A percentile compares a stretch with the other conserved stretches of the same genome.
These are phyloP conservation scores for Argyresthia goedartella DNA, from an alignment of 2,888 invertebrate species.

Conservation along the genomic window DNA sequence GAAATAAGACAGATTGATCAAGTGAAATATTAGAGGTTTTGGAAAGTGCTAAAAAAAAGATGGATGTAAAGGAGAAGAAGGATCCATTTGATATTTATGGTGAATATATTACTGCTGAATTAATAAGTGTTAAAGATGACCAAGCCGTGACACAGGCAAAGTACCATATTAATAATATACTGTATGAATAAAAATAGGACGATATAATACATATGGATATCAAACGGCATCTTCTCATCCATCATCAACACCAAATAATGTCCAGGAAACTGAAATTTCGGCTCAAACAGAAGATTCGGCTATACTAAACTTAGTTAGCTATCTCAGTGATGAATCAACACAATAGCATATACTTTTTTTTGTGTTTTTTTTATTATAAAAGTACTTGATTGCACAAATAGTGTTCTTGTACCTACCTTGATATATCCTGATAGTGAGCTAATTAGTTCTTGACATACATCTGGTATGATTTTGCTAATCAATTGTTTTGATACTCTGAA, in stretches of 20 bases:
- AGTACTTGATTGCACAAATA: no score
- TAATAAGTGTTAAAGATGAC: conserved; percentile 19
- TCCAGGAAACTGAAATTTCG: conserved; percentile 15
- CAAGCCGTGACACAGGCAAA: conserved; percentile 17
- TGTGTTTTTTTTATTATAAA: no score
- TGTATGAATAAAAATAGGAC: conserved; percentile 13
- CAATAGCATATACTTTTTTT: conserved; percentile 8
- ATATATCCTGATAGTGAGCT: no score
- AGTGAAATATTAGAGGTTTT: conserved; percentile 13
- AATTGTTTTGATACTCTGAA: no score
- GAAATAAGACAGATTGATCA: conserved; percentile 2
- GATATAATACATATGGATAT: conserved; percentile 17
- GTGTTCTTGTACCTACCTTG: no score
- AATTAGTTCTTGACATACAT: no score
- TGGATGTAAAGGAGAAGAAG: conserved; percentile 14
- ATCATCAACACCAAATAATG: conserved; percentile 18
- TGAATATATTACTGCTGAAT: conserved; percentile 19
- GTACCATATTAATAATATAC: conserved; percentile 19
- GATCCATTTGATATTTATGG: conserved; percentile 14
- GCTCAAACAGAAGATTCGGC: conserved; percentile 14
- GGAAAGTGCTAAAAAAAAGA: conserved; percentile 17
- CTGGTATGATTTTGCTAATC: no score
- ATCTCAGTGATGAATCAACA: conserved; percentile 15
- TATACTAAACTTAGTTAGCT: conserved; percentile 15
- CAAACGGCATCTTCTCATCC: conserved; percentile 7